Conservation (phyloP, 2,113 vertebrate genomes). For the Heterochromis multidens region DNA sequence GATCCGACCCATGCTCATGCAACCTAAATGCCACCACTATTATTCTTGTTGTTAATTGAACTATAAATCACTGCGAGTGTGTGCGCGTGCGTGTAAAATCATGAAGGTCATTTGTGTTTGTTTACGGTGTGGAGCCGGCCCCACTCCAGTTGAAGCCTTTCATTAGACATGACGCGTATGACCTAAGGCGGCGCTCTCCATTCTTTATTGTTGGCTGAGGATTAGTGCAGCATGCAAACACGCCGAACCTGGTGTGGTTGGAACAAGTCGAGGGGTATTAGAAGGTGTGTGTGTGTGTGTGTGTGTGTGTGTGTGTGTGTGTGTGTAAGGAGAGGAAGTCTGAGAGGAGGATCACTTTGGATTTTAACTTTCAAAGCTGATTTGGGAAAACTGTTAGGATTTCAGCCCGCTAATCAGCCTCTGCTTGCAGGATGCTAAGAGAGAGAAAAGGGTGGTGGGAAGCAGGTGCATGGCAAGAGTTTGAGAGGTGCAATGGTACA, state of each 20-base stretch:
- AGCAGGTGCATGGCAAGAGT: neutral
- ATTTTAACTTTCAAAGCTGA: constrained; percentile 46
- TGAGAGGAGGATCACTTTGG: constrained; percentile 22
- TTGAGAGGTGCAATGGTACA: neutral
- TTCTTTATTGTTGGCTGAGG: constrained; percentile 21
- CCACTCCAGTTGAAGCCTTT: constrained; percentile 13
- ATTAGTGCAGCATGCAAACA: constrained; percentile 17
- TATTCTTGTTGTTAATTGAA: constrained; percentile 56
- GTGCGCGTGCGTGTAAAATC: neutral
- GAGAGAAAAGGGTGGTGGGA: neutral
- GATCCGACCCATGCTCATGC: constrained; percentile 15
- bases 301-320: neutral
- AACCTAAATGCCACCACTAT: constrained; percentile 48
- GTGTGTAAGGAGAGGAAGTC: neutral
- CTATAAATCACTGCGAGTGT: constrained; percentile 36
- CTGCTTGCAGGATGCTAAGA: neutral
- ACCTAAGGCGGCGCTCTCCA: constrained; percentile 32
- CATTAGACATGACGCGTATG: constrained; percentile 47
- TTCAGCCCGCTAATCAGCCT: constrained; percentile 35
- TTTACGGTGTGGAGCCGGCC: constrained; percentile 30
- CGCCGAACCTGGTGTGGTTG: neutral
- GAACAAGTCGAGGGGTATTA: neutral
- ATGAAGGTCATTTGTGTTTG: constrained; percentile 57
- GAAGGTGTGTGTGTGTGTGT: neutral
- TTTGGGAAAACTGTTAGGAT: constrained; percentile 37